phyloP scores from a whole-genome alignment of 2,113 vertebrate species.

The Pelobates fuscus region DNA sequence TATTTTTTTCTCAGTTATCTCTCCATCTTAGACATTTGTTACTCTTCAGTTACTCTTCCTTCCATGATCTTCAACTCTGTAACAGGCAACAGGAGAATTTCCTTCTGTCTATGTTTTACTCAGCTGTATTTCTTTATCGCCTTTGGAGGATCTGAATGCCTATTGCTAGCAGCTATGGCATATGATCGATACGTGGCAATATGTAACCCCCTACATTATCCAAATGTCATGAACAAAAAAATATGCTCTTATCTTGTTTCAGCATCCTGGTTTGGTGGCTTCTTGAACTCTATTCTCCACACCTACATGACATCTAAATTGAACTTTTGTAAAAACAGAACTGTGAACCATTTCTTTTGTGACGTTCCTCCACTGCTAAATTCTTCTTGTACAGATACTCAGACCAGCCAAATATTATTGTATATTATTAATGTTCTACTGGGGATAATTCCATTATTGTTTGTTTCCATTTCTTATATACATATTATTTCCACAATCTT shows the following conservation, averaged over 20 bases:
- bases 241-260: conserved; percentile 14
- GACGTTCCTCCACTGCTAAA: conserved; percentile 23
- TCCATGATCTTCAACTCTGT: conserved; percentile 52
- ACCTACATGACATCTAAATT: conserved; percentile 27
- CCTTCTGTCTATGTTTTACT: conserved; percentile 46
- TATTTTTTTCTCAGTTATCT: conserved; percentile 57
- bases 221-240: background rate
- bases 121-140: conserved; percentile 56
- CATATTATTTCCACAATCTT: conserved; percentile 52
- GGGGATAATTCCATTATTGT: conserved; percentile 28
- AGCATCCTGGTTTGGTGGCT: background rate
- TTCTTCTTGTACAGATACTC: conserved; percentile 20
- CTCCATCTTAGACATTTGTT: conserved; percentile 57
- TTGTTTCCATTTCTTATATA: conserved; percentile 48
- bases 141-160: conserved; percentile 49
- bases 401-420: conserved; percentile 21
- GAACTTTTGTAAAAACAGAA: conserved; percentile 7
- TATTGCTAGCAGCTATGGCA: conserved; percentile 58
- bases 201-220: conserved; percentile 54
- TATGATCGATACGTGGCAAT: conserved; percentile 57
- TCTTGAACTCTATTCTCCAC: conserved; percentile 19
- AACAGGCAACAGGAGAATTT: conserved; percentile 54
- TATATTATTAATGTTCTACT: conserved; percentile 16
- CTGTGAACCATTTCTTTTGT: conserved; percentile 34
- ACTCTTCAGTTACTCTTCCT: conserved; percentile 54